These are phyloP conservation scores for Alloscopus bannaensis DNA, from an alignment of 2,888 invertebrate species.

Conservation along the genomic window DNA sequence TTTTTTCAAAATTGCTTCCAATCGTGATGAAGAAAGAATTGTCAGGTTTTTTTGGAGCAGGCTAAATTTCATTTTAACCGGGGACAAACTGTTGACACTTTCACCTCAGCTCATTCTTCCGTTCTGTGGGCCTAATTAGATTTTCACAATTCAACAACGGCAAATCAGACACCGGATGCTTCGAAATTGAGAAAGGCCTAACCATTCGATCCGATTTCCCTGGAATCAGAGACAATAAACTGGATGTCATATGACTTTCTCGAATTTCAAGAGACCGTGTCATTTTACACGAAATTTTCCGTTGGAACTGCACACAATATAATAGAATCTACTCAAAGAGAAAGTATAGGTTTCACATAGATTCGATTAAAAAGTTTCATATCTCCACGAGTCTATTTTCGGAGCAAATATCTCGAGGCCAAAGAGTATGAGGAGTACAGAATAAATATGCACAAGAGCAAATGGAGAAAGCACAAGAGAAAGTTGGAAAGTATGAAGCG, in stretches of 20 bases:
- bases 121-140: too few species aligned
- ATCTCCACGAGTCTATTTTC: constrained; percentile 30
- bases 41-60: neutral
- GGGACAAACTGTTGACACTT: too few species aligned
- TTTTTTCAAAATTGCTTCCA: neutral
- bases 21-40: neutral
- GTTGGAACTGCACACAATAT: too few species aligned
- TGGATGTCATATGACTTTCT: neutral
- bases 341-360: too few species aligned
- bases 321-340: too few species aligned
- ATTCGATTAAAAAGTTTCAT: too few species aligned
- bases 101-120: too few species aligned
- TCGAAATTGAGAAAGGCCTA: too few species aligned
- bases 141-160: too few species aligned
- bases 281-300: neutral
- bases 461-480: constrained; percentile 1
- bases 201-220: neutral
- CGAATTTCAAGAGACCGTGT: neutral
- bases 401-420: constrained; percentile 54
- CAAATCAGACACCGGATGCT: too few species aligned
- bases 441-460: constrained; percentile 21
- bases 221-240: neutral
- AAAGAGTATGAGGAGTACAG: constrained; percentile 17
- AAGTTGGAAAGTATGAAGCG: neutral
- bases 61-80: too few species aligned